phyloP scores from a whole-genome alignment of 2,113 vertebrate genomes.

The Sclerurus mexicanus region DNA sequence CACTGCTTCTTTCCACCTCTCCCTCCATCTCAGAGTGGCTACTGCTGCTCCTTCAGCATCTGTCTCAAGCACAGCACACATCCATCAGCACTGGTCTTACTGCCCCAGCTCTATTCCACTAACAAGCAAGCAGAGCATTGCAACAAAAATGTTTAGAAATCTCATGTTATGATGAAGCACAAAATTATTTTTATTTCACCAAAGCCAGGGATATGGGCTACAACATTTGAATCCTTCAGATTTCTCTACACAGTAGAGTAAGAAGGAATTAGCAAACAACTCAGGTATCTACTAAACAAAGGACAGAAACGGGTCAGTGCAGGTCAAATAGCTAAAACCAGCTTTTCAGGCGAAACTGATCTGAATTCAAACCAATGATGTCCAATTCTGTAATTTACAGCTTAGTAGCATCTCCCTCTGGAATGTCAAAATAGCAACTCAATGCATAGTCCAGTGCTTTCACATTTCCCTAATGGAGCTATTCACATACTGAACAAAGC shows the following conservation, averaged over 20 bases:
- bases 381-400: slow-evolving; percentile 54
- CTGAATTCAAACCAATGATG: slow-evolving; percentile 54
- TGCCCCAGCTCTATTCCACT: neutral
- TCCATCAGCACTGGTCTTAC: neutral
- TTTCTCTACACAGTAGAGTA: neutral
- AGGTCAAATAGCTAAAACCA: slow-evolving; percentile 46
- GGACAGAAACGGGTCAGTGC: neutral
- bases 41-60: neutral
- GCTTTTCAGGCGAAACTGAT: slow-evolving; percentile 41
- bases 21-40: neutral
- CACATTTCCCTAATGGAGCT: slow-evolving; percentile 50
- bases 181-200: neutral
- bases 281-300: slow-evolving; percentile 8
- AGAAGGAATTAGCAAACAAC: slow-evolving; percentile 6
- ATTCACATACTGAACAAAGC: slow-evolving; percentile 56
- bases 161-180: neutral
- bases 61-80: neutral
- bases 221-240: neutral
- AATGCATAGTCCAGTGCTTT: slow-evolving; percentile 27
- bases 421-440: slow-evolving; percentile 52
- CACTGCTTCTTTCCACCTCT: neutral
- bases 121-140: neutral
- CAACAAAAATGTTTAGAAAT: neutral
- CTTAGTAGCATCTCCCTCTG: slow-evolving; percentile 53
- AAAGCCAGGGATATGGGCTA: neutral